Percentiles rank a stretch among this genome's conserved stretches.
These are phyloP conservation scores for Drosophila subobscura DNA, from an alignment of 1,140 invertebrate genomes.

Conservation along the genomic window DNA sequence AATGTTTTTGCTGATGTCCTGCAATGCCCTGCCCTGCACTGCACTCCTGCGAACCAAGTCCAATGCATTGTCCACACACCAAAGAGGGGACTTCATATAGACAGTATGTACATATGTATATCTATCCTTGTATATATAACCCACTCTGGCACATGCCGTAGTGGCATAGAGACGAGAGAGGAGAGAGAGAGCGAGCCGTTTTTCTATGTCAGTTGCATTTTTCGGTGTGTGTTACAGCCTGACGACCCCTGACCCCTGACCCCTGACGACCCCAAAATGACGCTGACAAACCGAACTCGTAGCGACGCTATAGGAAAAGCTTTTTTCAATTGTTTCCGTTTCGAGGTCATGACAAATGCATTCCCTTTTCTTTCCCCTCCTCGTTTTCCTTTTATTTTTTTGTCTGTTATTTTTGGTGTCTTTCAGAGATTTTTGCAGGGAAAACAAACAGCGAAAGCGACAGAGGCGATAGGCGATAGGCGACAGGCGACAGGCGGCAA, in stretches of 20 bases:
- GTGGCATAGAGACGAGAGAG: constrained; percentile 6
- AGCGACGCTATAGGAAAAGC: constrained; percentile 74
- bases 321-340: constrained; percentile 81
- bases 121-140: constrained; percentile 9
- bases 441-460: constrained; percentile 10
- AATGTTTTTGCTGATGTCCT: constrained; percentile 37
- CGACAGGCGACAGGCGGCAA: constrained; percentile 62
- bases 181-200: constrained; percentile 60
- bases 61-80: constrained; percentile 56
- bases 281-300: constrained; percentile 60
- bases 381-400: constrained; percentile 23
- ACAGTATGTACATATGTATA: constrained; percentile 32
- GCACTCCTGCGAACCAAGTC: constrained; percentile 27
- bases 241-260: constrained; percentile 10
- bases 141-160: constrained; percentile 6
- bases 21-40: constrained; percentile 4
- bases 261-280: constrained; percentile 34
- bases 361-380: constrained; percentile 26
- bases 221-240: constrained; percentile 65
- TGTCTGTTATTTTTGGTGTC: constrained; percentile 24
- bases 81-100: constrained; percentile 45
- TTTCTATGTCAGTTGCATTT: constrained; percentile 79
- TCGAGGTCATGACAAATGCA: constrained; percentile 81
- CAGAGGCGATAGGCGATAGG: constrained; percentile 42
- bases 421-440: constrained; percentile 56